Percentiles rank a stretch among this genome's conserved stretches.
Conservation (phyloP, 2,113 vertebrate genomes). For the Oxygymnocypris stewartii region DNA sequence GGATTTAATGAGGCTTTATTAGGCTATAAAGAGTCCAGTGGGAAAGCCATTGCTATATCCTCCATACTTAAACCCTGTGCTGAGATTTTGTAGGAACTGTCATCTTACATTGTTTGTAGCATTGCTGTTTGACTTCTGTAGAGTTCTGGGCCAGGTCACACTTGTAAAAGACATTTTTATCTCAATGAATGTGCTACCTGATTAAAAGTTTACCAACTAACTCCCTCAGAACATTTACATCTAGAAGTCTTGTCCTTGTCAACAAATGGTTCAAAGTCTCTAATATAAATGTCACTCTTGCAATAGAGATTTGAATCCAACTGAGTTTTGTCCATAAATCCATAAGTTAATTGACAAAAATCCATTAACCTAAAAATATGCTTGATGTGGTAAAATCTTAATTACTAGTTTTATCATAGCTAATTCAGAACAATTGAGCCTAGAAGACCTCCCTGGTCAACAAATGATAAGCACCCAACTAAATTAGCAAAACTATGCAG, state of each 20-base stretch:
- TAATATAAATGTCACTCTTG: neutral
- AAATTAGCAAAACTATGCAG: neutral
- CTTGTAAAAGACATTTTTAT: neutral
- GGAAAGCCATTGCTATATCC: constrained; percentile 67
- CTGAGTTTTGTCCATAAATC: neutral
- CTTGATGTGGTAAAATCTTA: neutral
- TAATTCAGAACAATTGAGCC: neutral
- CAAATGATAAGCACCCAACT: neutral
- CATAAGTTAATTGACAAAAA: neutral
- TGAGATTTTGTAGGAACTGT: neutral
- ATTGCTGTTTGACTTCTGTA: constrained; percentile 20
- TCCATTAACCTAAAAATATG: neutral
- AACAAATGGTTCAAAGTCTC: neutral
- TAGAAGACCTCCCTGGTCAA: neutral
- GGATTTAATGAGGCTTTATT: constrained; percentile 73
- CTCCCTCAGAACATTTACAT: neutral
- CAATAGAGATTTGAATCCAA: neutral
- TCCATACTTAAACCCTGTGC: constrained; percentile 41
- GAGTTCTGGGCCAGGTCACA: neutral
- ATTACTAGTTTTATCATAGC: neutral
- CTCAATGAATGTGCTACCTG: neutral
- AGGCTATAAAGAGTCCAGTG: constrained; percentile 66
- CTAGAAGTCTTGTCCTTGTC: neutral
- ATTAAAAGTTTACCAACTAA: neutral
- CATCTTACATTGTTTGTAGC: neutral